Evolutionary conservation across 2,113 vertebrate species (phyloP).

Genomic region (Nematolebias whitei): DNA sequence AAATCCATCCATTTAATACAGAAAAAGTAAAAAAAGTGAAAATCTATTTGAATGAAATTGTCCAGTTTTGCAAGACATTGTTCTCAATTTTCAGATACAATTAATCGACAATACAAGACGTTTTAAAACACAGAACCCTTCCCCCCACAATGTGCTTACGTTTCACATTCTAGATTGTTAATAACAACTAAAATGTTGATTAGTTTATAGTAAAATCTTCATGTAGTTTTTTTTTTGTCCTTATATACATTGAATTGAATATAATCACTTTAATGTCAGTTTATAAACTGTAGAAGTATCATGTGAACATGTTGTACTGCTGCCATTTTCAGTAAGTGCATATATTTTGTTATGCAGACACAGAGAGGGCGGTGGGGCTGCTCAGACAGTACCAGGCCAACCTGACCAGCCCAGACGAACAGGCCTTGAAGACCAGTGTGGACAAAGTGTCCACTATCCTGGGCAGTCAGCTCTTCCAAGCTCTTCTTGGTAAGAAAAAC

Average conservation of each 20-base stretch:
- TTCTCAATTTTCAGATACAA: too few relatives aligned
- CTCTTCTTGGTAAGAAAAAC: constrained; percentile 85
- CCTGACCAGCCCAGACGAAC: constrained; percentile 83
- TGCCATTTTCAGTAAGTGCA: constrained; percentile 32
- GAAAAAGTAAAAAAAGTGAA: neutral
- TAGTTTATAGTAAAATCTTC: too few relatives aligned
- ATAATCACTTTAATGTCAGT: neutral
- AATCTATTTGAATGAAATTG: neutral
- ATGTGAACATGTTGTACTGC: neutral
- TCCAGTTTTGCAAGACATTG: too few relatives aligned
- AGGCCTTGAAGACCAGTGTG: constrained; percentile 84
- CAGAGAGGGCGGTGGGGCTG: constrained; percentile 84
- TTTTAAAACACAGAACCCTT: too few relatives aligned
- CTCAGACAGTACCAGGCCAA: constrained; percentile 86
- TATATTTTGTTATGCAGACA: constrained; percentile 78
- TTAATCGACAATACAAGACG: too few relatives aligned
- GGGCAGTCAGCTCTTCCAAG: constrained; percentile 87
- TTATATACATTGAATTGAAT: too few relatives aligned
- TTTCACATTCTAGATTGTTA: too few relatives aligned
- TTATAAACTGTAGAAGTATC: neutral
- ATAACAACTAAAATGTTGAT: too few relatives aligned
- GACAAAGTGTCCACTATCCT: constrained; percentile 86
- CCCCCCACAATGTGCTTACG: too few relatives aligned
- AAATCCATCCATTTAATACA: too few relatives aligned
- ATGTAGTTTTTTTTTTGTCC: neutral